A percentile compares a stretch with the other conserved stretches of the same genome.
These are phyloP conservation scores for Ceratosolen solmsi DNA, from an alignment of 1,140 invertebrate species.

Conservation along the genomic window DNA sequence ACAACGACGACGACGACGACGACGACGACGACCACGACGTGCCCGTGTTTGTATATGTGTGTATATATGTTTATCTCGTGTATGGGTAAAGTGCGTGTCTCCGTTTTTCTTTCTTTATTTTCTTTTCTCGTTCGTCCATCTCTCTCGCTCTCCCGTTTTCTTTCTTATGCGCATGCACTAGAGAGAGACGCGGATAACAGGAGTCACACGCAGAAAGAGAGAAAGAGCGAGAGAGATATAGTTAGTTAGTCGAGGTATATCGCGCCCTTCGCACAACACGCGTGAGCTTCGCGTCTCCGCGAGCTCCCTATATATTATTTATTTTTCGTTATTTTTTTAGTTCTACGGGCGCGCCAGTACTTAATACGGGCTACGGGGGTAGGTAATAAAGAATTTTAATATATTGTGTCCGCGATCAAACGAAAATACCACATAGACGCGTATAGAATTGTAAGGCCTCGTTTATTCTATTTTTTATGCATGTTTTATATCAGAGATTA, in stretches of 20 bases:
- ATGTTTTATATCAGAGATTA: background rate
- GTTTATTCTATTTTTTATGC: conserved; percentile 28
- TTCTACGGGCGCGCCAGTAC: background rate
- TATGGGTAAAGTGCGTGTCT: conserved; percentile 20
- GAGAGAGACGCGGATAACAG: background rate
- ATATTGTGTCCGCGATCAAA: conserved; percentile 27
- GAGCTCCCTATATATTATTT: conserved; percentile 32
- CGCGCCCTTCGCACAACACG: conserved; percentile 40
- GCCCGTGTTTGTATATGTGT: background rate
- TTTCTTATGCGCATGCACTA: conserved; percentile 31
- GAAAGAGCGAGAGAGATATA: background rate
- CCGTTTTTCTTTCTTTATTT: conserved; percentile 14
- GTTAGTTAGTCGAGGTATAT: conserved; percentile 43
- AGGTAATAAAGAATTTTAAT: conserved; percentile 47
- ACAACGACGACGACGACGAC: conserved; percentile 15
- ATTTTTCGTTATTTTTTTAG: conserved; percentile 36
- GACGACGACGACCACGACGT: conserved; percentile 13
- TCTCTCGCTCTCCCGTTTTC: background rate
- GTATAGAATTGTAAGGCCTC: conserved; percentile 59
- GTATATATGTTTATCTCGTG: background rate
- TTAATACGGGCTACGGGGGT: conserved; percentile 6
- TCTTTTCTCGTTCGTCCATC: background rate
- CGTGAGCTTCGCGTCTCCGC: conserved; percentile 40
- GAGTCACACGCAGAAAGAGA: conserved; percentile 18
- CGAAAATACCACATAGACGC: conserved; percentile 57